phyloP scores from a whole-genome alignment of 2,113 vertebrate genomes.

The Crotalus viridis region DNA sequence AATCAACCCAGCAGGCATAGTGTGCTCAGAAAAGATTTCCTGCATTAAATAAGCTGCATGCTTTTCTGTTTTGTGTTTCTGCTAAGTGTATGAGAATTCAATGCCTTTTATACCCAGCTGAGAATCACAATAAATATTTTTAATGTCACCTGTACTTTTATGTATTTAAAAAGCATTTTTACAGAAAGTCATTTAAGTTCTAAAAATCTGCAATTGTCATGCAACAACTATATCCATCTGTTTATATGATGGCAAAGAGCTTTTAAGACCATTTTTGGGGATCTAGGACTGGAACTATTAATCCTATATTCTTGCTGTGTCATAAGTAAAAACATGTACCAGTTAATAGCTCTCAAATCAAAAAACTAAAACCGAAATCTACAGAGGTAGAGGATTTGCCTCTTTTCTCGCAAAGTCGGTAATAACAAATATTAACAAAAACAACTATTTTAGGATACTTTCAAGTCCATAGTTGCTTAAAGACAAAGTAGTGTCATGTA shows the following conservation, averaged over 20 bases:
- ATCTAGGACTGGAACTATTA: not conserved
- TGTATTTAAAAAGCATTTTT: not conserved
- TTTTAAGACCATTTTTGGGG: not conserved
- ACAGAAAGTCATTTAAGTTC: not conserved
- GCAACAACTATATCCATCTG: not conserved
- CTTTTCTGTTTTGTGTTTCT: not conserved
- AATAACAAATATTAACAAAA: not conserved
- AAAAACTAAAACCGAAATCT: not conserved
- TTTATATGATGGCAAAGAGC: not conserved
- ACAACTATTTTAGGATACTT: not conserved
- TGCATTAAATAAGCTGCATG: not conserved
- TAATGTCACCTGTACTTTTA: not conserved
- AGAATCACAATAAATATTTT: not conserved
- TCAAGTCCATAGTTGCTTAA: not conserved
- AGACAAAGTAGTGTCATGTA: not conserved
- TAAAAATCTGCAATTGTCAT: not conserved
- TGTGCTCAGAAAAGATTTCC: not conserved
- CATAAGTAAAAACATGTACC: not conserved
- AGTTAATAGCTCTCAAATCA: not conserved
- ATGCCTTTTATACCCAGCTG: not conserved
- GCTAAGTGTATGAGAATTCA: not conserved
- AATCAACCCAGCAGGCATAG: not conserved
- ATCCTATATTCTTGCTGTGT: not conserved
- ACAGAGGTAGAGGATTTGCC: not conserved
- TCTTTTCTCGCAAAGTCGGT: not conserved